These are phyloP conservation scores for Aromia moschata DNA, from an alignment of 2,888 invertebrate genomes.

Conservation along the genomic window DNA sequence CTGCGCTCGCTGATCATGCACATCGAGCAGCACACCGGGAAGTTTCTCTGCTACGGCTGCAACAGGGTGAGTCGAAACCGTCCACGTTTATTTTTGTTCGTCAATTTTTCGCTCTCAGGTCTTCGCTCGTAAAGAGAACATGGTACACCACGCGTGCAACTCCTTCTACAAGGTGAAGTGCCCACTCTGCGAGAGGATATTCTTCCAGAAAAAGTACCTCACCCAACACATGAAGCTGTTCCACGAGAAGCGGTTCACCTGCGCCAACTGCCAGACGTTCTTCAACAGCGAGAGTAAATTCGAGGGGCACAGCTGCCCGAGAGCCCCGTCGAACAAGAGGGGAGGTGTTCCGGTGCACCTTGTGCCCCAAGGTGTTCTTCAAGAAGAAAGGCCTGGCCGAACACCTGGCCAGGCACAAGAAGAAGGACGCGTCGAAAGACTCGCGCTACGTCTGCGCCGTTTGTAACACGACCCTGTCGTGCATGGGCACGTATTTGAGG, in stretches of 20 bases:
- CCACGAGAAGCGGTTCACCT: constrained; percentile 53
- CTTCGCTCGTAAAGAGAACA: constrained; percentile 63
- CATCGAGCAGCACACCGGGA: constrained; percentile 65
- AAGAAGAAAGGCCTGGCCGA: constrained; percentile 46
- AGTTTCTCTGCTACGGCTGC: constrained; percentile 63
- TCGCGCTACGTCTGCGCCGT: constrained; percentile 30
- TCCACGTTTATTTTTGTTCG: not conserved
- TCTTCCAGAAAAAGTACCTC: constrained; percentile 62
- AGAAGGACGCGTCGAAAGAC: constrained; percentile 14
- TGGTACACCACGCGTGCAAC: constrained; percentile 57
- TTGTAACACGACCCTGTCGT: constrained; percentile 31
- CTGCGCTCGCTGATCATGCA: constrained; percentile 56
- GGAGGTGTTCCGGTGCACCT: constrained; percentile 48
- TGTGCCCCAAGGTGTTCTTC: constrained; percentile 52
- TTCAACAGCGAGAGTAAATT: constrained; percentile 49
- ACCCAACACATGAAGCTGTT: constrained; percentile 59
- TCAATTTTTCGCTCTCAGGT: constrained; percentile 51
- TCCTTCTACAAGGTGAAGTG: constrained; percentile 46
- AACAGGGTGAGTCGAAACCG: constrained; percentile 55
- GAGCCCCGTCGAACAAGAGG: constrained; percentile 39
- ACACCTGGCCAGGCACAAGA: constrained; percentile 50
- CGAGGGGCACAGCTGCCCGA: constrained; percentile 49
- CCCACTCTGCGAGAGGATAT: constrained; percentile 55
- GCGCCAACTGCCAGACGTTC: constrained; percentile 48
- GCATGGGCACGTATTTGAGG: constrained; percentile 36